These are phyloP conservation scores for Mythimna pallens DNA, from an alignment of 2,888 invertebrate species.

Conservation along the genomic window DNA sequence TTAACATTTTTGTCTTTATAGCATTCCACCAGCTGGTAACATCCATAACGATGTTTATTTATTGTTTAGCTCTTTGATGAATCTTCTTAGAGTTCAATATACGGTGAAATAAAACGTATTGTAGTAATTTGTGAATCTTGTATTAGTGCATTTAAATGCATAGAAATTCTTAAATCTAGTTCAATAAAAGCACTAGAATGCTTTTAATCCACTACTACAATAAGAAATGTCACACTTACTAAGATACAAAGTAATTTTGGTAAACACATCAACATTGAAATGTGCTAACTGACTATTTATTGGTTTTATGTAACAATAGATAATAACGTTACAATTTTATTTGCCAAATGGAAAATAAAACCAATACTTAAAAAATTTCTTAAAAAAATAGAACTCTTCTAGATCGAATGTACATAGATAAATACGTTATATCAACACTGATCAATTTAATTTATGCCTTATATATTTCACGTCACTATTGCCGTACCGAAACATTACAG, in stretches of 20 bases:
- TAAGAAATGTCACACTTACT: slow-evolving; percentile 41
- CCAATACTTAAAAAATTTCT: slow-evolving; percentile 10
- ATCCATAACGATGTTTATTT: too few species aligned
- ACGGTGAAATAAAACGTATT: slow-evolving; percentile 13
- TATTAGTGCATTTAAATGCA: slow-evolving; percentile 61
- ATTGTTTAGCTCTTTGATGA: neutral
- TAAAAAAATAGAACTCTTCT: slow-evolving; percentile 45
- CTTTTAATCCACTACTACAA: slow-evolving; percentile 46
- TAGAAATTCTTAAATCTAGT: slow-evolving; percentile 57
- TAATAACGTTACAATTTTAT: slow-evolving; percentile 2
- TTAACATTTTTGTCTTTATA: too few species aligned
- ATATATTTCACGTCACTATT: neutral
- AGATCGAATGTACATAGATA: neutral
- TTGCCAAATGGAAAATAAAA: slow-evolving; percentile 6
- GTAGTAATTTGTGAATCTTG: slow-evolving; percentile 41
- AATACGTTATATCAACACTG: slow-evolving; percentile 1
- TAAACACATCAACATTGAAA: slow-evolving; percentile 29
- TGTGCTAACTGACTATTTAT: neutral
- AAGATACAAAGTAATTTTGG: slow-evolving; percentile 34
- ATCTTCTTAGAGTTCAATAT: neutral
- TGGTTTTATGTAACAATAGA: neutral
- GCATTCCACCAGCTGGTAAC: too few species aligned
- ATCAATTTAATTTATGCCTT: slow-evolving; percentile 4
- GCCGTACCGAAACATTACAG: neutral
- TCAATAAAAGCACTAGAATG: slow-evolving; percentile 50